Evolutionary conservation across 2,888 invertebrate species (phyloP).

Genomic region (Limenitis camilla): DNA sequence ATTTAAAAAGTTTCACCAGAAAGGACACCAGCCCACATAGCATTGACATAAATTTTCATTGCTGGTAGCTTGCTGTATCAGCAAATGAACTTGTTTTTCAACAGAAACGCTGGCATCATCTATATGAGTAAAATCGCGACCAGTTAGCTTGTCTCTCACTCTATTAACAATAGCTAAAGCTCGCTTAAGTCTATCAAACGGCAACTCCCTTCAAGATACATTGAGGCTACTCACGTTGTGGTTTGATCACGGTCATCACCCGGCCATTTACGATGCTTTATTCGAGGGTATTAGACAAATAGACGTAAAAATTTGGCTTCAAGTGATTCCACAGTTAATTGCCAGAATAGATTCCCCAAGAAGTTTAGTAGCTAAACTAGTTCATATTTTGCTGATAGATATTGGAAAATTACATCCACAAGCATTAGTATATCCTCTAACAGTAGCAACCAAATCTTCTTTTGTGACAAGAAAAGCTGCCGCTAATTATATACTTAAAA

Average conservation of each 20-base stretch:
- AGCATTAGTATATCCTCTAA: slow-evolving; percentile 96
- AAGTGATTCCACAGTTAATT: slow-evolving; percentile 98
- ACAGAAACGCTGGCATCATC: slow-evolving; percentile 87
- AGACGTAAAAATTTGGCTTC: slow-evolving; percentile 98
- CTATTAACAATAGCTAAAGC: slow-evolving; percentile 93
- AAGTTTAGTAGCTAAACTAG: slow-evolving; percentile 89
- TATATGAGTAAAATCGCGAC: slow-evolving; percentile 87
- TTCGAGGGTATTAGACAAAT: slow-evolving; percentile 93
- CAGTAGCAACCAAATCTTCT: slow-evolving; percentile 96
- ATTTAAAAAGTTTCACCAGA: slow-evolving; percentile 67
- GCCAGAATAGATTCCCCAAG: slow-evolving; percentile 97
- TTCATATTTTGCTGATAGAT: slow-evolving; percentile 94
- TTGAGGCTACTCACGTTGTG: slow-evolving; percentile 93
- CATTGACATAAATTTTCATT: slow-evolving; percentile 99
- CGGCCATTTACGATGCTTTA: slow-evolving; percentile 93
- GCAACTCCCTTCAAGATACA: slow-evolving; percentile 96
- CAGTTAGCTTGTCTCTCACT: slow-evolving; percentile 95
- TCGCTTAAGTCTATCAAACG: slow-evolving; percentile 91
- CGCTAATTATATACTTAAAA: slow-evolving; percentile 94
- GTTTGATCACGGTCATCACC: slow-evolving; percentile 98
- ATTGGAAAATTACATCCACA: slow-evolving; percentile 98
- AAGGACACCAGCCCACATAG: slow-evolving; percentile 98
- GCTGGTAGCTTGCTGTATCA: slow-evolving; percentile 97
- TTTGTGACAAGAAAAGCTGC: slow-evolving; percentile 87
- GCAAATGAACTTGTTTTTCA: slow-evolving; percentile 81